phyloP scores from a whole-genome alignment of 2,113 vertebrate species.

The Bagarius yarrelli region DNA sequence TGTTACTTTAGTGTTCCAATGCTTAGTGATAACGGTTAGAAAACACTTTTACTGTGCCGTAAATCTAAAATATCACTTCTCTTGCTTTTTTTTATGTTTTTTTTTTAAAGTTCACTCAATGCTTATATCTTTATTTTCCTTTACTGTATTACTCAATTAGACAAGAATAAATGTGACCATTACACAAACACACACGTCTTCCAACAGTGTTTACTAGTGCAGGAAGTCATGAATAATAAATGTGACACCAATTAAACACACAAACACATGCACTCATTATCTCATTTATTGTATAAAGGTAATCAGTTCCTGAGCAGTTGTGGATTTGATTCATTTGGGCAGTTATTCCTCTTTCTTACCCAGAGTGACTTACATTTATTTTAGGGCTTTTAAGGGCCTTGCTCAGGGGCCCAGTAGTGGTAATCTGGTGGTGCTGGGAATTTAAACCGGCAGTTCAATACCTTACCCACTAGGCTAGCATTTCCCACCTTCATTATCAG shows the following conservation, averaged over 20 bases:
- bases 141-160: conserved; percentile 6
- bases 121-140: conserved; percentile 15
- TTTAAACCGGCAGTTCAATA: too few species aligned
- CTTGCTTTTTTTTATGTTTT: conserved; percentile 14
- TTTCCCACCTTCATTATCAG: background rate
- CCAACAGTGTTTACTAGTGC: background rate
- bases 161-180: conserved; percentile 29
- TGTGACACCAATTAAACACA: background rate
- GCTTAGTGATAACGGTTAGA: background rate
- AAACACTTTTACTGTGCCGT: conserved; percentile 35
- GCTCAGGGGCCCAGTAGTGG: too few species aligned
- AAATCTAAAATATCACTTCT: conserved; percentile 10
- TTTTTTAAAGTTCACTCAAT: background rate
- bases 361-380: too few species aligned
- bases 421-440: too few species aligned
- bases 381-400: too few species aligned
- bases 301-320: background rate
- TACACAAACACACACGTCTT: background rate
- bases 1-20: conserved; percentile 6
- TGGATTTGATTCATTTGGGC: background rate
- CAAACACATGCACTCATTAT: background rate
- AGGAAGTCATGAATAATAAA: background rate
- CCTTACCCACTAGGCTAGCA: too few species aligned
- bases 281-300: background rate
- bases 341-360: background rate